Base-by-base conservation (phyloP, 2,888 invertebrate species). In the Drosophila glabriapex region DNA sequence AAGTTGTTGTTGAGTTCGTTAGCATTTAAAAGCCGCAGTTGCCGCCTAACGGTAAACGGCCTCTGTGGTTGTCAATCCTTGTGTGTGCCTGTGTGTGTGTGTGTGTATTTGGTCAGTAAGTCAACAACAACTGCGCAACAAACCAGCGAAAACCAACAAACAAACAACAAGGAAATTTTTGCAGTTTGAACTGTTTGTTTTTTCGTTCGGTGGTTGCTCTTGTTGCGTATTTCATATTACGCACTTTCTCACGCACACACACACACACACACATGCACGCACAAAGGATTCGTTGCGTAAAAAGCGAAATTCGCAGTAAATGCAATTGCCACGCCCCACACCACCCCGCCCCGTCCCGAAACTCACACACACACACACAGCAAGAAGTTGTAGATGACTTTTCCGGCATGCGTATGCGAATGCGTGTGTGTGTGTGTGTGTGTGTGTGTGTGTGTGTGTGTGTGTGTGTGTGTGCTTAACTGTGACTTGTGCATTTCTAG, bases 241-340 rank as follows among this genome's bases (percentile, higher is more conserved):
- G 91, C 86, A 88, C 70, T 82, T 80, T 59, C 49, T 31, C 68
- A 52, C 69, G 37, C 46, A 53, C 68, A 41, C 55, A 22, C 65
- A 50, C 62, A 54, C 37, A 46, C 55, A n/a, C 41, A 55, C 50
- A 54, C n/a, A 46, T 22, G 22, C 16, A 46, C 46, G 22, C 31
- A 54, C 28, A 54, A 43, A 35, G 37, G 22, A 58, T 69, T 66
- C 65, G 67, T 84, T 91, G 85, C 91, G 90, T 91, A 89, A 74
- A 89, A 78, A 80, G 74, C 68, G 73, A 89, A 90, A 78, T 85
- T 91, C 85, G 85, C 89, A 85, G 89, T 78, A 89, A 85, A 78
- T 83, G 85, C 89, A 90, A 70, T 81, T 87, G 85, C 85, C 84
- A 90, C 84, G 91, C 84, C 84, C 91, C 79, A 87, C 78, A 56